These are phyloP conservation scores for Clavelina lepadiformis DNA, from an alignment of 23 tunicate genomes.

Conservation along the genomic window DNA sequence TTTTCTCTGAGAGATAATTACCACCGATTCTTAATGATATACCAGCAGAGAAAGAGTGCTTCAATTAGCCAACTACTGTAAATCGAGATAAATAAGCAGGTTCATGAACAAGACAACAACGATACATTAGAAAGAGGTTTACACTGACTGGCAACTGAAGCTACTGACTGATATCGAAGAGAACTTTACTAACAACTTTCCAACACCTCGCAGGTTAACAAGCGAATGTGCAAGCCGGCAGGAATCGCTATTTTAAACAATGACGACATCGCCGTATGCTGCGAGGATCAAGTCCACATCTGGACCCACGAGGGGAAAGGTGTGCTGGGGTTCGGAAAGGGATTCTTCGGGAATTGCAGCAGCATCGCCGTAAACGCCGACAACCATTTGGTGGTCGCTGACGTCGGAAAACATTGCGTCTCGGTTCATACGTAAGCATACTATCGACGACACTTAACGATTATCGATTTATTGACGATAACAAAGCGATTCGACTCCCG, in stretches of 20 bases:
- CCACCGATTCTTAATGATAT: no score
- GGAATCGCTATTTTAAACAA: slow-evolving; percentile 77
- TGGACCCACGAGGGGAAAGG: slow-evolving; percentile 96
- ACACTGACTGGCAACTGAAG: no score
- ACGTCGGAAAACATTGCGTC: slow-evolving; percentile 64
- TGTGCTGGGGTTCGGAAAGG: slow-evolving; percentile 80
- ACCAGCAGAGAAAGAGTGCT: no score
- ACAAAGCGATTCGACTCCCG: background rate
- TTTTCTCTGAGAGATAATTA: no score
- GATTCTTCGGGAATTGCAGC: slow-evolving; percentile 73
- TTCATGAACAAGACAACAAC: no score
- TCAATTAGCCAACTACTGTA: no score
- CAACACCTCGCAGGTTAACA: slow-evolving; percentile 37
- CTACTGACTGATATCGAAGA: no score
- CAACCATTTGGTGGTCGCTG: slow-evolving; percentile 75
- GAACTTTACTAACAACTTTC: no score
- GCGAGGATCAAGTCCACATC: slow-evolving; percentile 83
- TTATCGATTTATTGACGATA: no score
- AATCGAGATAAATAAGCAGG: no score
- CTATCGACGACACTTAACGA: background rate
- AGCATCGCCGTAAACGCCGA: slow-evolving; percentile 73
- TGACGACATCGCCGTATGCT: slow-evolving; percentile 91
- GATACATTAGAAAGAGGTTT: no score
- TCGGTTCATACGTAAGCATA: slow-evolving; percentile 63
- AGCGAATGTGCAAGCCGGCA: slow-evolving; percentile 63